Conservation (phyloP, 2,888 invertebrate genomes). For the Melieria picta region DNA sequence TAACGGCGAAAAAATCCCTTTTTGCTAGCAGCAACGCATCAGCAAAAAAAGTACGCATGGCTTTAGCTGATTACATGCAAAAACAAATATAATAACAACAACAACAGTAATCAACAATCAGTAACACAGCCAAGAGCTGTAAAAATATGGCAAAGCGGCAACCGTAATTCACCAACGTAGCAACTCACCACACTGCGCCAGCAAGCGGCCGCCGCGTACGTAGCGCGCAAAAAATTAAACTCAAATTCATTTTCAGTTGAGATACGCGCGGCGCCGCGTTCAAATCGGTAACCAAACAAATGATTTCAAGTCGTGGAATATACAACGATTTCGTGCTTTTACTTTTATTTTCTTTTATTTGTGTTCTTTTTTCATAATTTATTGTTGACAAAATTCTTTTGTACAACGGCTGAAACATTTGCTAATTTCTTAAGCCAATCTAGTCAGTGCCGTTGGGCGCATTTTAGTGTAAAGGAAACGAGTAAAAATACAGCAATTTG, state of each 20-base stretch:
- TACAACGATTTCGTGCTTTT: not conserved
- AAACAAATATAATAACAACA: constrained; percentile 5
- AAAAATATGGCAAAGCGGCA: not conserved
- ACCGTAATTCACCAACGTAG: constrained; percentile 22
- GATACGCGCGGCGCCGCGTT: constrained; percentile 35
- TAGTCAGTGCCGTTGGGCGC: too few species aligned
- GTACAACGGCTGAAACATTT: too few species aligned
- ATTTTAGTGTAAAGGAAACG: too few species aligned
- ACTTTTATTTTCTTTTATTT: too few species aligned
- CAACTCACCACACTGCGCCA: not conserved
- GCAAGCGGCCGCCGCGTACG: not conserved
- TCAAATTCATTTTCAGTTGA: constrained; percentile 35
- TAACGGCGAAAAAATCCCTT: not conserved
- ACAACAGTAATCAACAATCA: constrained; percentile 6
- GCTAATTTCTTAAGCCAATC: too few species aligned
- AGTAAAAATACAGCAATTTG: too few species aligned
- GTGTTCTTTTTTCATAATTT: too few species aligned
- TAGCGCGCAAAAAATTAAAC: not conserved
- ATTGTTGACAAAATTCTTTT: too few species aligned
- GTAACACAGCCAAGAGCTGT: constrained; percentile 10
- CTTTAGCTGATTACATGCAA: constrained; percentile 17
- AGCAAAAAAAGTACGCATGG: not conserved
- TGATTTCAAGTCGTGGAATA: not conserved
- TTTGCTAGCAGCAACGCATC: not conserved
- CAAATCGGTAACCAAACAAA: constrained; percentile 9